Base-by-base conservation (phyloP, 37 sponge, comb jelly and placozoan genomes). In the Chondrosia reniformis region DNA sequence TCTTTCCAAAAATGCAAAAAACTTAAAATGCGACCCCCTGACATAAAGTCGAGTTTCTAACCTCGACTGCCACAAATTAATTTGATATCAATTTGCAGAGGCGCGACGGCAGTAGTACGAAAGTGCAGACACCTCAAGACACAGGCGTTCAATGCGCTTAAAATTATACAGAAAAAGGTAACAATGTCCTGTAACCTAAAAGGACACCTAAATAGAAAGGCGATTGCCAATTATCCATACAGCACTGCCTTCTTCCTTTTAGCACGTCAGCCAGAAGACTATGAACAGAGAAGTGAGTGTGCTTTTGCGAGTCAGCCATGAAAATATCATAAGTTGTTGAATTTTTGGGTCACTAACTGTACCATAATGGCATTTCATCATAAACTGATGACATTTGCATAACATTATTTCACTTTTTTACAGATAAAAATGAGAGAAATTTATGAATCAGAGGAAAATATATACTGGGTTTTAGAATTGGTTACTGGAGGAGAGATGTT, bases 381-480 rank as follows among this genome's bases (percentile, higher is more conserved):
- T 15, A 49, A 19, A 49, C 52, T 49, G 15, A 15, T 49, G 52
- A 10, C 52, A 49, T 15, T 19, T 15, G 15, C 52, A 49, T 49
- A 10, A 49, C 52, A 49, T 49, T 19, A 15, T 10, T 15, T 15
- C 15, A 49, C 15, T 49, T 19, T 13, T 67, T 30, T 8, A 28
- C 33, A 78, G 79, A 62, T 78, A 8, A 78, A 78, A 67, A 33
- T 78, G 63, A 69, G 49, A 78, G 79, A 78, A 67, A 78, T 78
- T 7, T 78, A 61, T 39, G 79, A 78, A 39, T 34, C 79, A 24
- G 42, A 33, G 17, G 42, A 78, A 8, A 63, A 78, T 36, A 36
- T 78, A 31, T 58, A 49, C 63, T 5, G 63, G 19, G 33, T 78
- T 39, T 33, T 78, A 33, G 79, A 78, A 24, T 39, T 78, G 64